Evolutionary conservation across 2,797 vertebrate species (phyloP).

Genomic region (Jordanella pulchra): DNA sequence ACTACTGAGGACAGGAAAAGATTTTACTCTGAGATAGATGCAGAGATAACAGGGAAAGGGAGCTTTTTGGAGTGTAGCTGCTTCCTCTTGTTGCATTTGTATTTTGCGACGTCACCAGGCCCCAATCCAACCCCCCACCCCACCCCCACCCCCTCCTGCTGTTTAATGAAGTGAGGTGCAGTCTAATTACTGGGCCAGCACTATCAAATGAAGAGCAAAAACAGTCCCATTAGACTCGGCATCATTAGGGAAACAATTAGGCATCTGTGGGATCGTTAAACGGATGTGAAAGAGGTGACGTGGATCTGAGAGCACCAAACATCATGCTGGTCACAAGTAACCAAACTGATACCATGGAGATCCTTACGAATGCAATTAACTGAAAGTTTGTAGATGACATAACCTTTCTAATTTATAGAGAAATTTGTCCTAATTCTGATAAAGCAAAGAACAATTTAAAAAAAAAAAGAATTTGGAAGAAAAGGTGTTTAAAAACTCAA

Average conservation of each 20-base stretch:
- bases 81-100: neutral
- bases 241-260: slow-evolving; percentile 80
- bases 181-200: slow-evolving; percentile 76
- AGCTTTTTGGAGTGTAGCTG: slow-evolving; percentile 9
- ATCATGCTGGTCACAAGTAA: slow-evolving; percentile 12
- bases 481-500: neutral
- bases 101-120: slow-evolving; percentile 11
- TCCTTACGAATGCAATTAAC: neutral
- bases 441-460: too few species aligned
- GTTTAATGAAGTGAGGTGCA: slow-evolving; percentile 79
- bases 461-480: too few species aligned
- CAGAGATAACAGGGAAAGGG: neutral
- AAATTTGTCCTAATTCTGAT: too few species aligned
- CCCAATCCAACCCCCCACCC: neutral
- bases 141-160: slow-evolving; percentile 31
- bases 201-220: slow-evolving; percentile 77
- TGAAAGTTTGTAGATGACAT: neutral
- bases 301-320: slow-evolving; percentile 24
- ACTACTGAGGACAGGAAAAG: neutral
- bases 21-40: neutral
- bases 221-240: slow-evolving; percentile 77
- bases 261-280: slow-evolving; percentile 76
- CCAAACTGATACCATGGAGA: neutral
- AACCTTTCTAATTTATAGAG: neutral
- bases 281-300: slow-evolving; percentile 38